Conservation (phyloP, 2,113 vertebrate species). For the Paradisaea rubra region DNA sequence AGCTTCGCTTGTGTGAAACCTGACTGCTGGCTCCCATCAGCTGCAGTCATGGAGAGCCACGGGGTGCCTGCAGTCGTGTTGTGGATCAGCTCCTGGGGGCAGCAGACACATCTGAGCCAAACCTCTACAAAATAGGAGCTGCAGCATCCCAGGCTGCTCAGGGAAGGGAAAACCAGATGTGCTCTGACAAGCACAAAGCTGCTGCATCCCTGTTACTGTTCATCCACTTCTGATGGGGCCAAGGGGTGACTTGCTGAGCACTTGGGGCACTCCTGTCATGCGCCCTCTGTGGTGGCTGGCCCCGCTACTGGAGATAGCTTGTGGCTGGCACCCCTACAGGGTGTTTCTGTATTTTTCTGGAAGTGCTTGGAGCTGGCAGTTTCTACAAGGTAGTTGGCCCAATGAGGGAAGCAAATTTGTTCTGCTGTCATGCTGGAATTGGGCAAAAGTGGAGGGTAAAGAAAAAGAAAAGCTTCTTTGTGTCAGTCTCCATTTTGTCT, state of each 20-base stretch:
- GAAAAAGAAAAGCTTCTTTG: background rate
- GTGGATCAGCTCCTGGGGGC: background rate
- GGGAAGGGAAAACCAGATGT: background rate
- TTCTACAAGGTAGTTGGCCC: background rate
- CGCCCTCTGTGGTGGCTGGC: rapidly evolving
- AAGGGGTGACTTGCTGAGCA: background rate
- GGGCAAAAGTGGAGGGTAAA: background rate
- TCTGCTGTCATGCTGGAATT: background rate
- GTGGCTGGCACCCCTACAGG: background rate
- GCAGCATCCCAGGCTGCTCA: background rate
- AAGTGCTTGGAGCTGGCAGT: background rate
- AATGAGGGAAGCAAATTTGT: background rate
- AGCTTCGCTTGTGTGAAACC: background rate
- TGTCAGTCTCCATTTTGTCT: background rate
- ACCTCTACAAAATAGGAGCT: background rate
- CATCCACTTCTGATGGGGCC: background rate
- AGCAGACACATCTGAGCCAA: background rate
- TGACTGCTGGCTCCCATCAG: background rate
- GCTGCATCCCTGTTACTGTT: background rate
- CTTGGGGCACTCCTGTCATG: background rate
- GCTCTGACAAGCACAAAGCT: background rate
- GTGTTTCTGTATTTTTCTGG: background rate
- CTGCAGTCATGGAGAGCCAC: background rate
- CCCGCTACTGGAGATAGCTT: background rate
- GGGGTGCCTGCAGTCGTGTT: rapidly evolving